phyloP scores from a whole-genome alignment of 2,888 invertebrate species.

The Zonitis immaculata region DNA sequence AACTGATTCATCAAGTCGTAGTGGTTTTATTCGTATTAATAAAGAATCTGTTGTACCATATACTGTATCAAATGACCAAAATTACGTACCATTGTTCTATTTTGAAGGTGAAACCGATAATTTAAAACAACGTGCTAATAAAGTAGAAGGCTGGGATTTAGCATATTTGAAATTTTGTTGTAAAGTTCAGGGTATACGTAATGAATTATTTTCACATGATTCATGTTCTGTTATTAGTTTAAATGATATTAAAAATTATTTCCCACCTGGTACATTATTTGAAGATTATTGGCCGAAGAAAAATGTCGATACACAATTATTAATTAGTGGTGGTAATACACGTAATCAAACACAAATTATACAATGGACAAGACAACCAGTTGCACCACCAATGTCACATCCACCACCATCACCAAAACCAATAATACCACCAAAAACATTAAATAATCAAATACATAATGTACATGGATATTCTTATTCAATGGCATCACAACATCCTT shows the following conservation, averaged over 20 bases:
- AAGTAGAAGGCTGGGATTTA: conserved; percentile 86
- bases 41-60: conserved; percentile 92
- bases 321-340: conserved; percentile 56
- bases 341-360: conserved; percentile 57
- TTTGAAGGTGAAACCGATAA: conserved; percentile 91
- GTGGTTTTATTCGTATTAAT: conserved; percentile 88
- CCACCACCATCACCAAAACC: conserved; percentile 47
- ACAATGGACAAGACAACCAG: conserved; percentile 75
- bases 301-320: conserved; percentile 74
- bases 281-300: conserved; percentile 93
- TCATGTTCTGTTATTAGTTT: conserved; percentile 87
- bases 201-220: conserved; percentile 86
- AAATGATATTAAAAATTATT: conserved; percentile 85
- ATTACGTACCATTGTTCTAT: conserved; percentile 89
- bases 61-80: conserved; percentile 74
- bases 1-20: conserved; percentile 68
- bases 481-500: conserved; percentile 36
- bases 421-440: conserved; percentile 41
- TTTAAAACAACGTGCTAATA: conserved; percentile 79
- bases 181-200: conserved; percentile 88
- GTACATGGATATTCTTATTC: conserved; percentile 34
- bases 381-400: conserved; percentile 66
- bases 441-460: conserved; percentile 39
- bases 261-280: conserved; percentile 83
- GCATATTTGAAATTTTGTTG: conserved; percentile 92